Conservation (phyloP, 2,888 invertebrate genomes). For the Campoplex capitator region DNA sequence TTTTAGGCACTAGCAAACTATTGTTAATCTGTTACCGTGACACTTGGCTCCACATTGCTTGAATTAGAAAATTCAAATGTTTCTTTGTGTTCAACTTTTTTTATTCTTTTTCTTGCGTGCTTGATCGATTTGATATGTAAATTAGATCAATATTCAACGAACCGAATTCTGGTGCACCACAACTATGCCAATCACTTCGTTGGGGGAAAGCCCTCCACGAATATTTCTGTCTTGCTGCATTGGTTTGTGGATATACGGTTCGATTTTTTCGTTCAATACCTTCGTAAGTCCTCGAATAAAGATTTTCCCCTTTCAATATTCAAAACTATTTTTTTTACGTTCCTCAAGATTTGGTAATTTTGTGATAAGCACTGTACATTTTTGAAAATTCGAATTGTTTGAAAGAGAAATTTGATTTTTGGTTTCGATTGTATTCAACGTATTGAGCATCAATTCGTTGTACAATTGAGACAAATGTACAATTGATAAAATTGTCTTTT, state of each 20-base stretch:
- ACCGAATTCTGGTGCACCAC: constrained; percentile 66
- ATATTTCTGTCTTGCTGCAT: constrained; percentile 69
- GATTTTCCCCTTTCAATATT: not conserved
- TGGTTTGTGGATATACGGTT: not conserved
- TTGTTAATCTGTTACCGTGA: constrained; percentile 62
- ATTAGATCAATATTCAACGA: constrained; percentile 51
- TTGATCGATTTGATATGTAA: constrained; percentile 53
- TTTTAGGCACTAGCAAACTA: constrained; percentile 31
- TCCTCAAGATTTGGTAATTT: not conserved
- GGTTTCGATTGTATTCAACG: no score
- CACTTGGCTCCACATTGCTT: constrained; percentile 63
- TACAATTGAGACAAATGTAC: no score
- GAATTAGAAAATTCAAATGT: constrained; percentile 44
- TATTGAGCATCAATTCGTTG: no score
- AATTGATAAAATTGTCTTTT: no score
- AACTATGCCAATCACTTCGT: constrained; percentile 68
- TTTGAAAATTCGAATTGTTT: no score
- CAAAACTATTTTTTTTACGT: not conserved
- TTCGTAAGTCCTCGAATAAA: not conserved
- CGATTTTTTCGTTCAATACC: not conserved
- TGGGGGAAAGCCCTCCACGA: constrained; percentile 37
- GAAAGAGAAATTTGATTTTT: no score
- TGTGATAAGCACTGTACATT: no score
- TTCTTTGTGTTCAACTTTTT: constrained; percentile 26
- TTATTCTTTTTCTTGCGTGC: constrained; percentile 34